Evolutionary conservation across 2,888 invertebrate species (phyloP).

Genomic region (Trichogramma evanescens): DNA sequence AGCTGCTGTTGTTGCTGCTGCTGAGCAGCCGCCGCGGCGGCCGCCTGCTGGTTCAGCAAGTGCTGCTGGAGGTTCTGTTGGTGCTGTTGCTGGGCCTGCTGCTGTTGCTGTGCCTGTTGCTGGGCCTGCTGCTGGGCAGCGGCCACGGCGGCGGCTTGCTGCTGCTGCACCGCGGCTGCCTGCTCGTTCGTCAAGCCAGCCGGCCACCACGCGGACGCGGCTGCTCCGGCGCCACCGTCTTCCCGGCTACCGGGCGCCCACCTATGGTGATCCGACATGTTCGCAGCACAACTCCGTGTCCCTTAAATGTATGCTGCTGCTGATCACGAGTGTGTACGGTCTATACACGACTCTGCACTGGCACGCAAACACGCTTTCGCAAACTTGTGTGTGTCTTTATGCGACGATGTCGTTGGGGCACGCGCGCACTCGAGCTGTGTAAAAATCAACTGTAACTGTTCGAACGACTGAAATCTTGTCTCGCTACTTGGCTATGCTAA

Average conservation of each 20-base stretch:
- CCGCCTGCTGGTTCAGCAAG: slow-evolving; percentile 38
- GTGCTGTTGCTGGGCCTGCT: slow-evolving; percentile 53
- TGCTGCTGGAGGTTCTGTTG: slow-evolving; percentile 48
- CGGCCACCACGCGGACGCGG: slow-evolving; percentile 43
- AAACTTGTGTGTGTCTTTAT: neutral
- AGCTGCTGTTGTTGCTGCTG: slow-evolving; percentile 44
- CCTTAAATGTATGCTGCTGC: too few species aligned
- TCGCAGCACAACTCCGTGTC: slow-evolving; percentile 3
- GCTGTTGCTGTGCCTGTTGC: slow-evolving; percentile 34
- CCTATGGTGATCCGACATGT: slow-evolving; percentile 61
- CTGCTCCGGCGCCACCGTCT: slow-evolving; percentile 50
- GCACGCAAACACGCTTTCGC: too few species aligned
- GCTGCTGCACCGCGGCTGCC: slow-evolving; percentile 49
- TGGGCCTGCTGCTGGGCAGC: slow-evolving; percentile 25
- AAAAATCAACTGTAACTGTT: too few species aligned
- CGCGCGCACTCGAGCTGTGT: too few species aligned
- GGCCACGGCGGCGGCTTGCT: slow-evolving; percentile 31
- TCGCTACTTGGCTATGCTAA: too few species aligned
- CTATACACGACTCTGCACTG: neutral
- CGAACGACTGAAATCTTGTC: too few species aligned
- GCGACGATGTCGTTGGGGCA: neutral
- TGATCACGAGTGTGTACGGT: slow-evolving; percentile 3
- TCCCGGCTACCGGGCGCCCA: slow-evolving; percentile 50
- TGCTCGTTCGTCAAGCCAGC: slow-evolving; percentile 44
- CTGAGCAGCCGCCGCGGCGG: slow-evolving; percentile 46